Base-by-base conservation (phyloP, 2,113 vertebrate genomes). In the Uria aalge region DNA sequence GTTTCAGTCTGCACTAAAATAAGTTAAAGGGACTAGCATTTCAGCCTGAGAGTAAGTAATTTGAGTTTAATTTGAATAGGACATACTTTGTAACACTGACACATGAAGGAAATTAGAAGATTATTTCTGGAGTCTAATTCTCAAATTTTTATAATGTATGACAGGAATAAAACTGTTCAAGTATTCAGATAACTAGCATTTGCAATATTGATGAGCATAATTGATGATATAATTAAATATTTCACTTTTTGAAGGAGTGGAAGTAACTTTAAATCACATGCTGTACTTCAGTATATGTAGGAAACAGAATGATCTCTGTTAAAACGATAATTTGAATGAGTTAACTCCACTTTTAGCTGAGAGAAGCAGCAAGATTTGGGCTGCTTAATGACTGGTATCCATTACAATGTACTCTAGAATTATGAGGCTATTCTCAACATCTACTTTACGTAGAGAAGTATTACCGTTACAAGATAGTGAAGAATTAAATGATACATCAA, bases 201-300 rank as follows among this genome's bases (percentile, higher is more conserved):
- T 96, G 80, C 73, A 92, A 71, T 91, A 96, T 92, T 95, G 79
- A 96, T 95, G 76, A 94, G n/a, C 11, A 15, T 80, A 76, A 83
- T 34, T 73, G 59, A 90, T 85, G 67, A 83, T 69, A 38, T 34
- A 66, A 1, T 80, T 63, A 93, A 45, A 19, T 74, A 81, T 91
- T 89, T 92, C 17, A 45, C 26, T 77, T 95, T 63, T 55, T 76
- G 38, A 92, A 89, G 64, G 80, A 80, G 20, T 69, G 15, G 23
- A 88, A 91, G 20, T 94, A 92, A 84, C 76, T 96, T 90, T 84
- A 74, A 77, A 52, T 81, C 79, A 55, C 41, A 45, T 22, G 5
- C n/a, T 86, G 14, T 55, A 91, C 62, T 80, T 84, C 36, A 77
- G 17, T 20, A 20, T 74, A n/a, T 24, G 5, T 71, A 52, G 52